phyloP scores from a whole-genome alignment of 1,140 invertebrate species.

The Limonius californicus region DNA sequence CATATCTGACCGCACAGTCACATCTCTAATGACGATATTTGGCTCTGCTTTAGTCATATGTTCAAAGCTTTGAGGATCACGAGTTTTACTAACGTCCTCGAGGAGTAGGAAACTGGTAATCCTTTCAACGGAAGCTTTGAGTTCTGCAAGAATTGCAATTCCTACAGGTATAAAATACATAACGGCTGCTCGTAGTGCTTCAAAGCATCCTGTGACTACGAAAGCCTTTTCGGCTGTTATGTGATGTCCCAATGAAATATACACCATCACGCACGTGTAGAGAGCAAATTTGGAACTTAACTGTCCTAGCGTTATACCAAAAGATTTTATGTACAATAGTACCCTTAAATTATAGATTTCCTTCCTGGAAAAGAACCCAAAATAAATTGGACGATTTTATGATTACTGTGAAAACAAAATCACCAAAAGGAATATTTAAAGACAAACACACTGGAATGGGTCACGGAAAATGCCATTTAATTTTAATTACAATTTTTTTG shows the following conservation, averaged over 20 bases:
- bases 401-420: too few species aligned
- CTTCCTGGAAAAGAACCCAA: too few species aligned
- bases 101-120: constrained; percentile 62
- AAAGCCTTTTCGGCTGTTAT: constrained; percentile 71
- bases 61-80: constrained; percentile 13
- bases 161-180: constrained; percentile 69
- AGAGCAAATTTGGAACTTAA: constrained; percentile 21
- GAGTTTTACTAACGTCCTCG: constrained; percentile 49
- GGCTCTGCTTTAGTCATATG: constrained; percentile 16
- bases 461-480: too few species aligned
- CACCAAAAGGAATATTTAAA: too few species aligned
- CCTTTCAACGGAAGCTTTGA: constrained; percentile 52
- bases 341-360: constrained; percentile 16
- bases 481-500: too few species aligned
- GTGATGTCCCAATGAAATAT: constrained; percentile 60
- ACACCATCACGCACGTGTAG: constrained; percentile 59
- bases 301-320: constrained; percentile 2
- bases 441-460: too few species aligned
- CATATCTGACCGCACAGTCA: constrained; percentile 39
- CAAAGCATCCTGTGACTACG: constrained; percentile 73
- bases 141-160: constrained; percentile 56
- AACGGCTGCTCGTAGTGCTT: constrained; percentile 65
- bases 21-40: constrained; percentile 35
- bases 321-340: constrained; percentile 12
- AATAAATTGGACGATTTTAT: too few species aligned